Base-by-base conservation (phyloP, 2,797 vertebrate species). In the Alectoris magna region DNA sequence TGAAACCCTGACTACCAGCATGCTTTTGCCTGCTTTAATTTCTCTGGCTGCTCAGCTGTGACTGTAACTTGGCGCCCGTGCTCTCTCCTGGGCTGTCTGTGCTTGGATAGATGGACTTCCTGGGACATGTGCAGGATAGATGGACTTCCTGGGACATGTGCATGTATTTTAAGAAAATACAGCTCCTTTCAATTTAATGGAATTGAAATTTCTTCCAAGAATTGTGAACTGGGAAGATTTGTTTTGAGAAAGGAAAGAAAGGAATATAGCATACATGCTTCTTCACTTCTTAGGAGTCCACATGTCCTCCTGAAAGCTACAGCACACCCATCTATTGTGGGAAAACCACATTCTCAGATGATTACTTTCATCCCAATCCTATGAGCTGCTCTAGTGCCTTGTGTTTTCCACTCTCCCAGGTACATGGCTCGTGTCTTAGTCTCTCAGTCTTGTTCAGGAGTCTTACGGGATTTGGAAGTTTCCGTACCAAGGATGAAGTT, bases 91-190 rank as follows among this genome's bases (percentile, higher is more conserved):
- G 56, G 17, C 44, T 85, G 11, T 51, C 49, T 51, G 14, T 49
- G 16, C 48, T 70, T 3, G 2, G 48, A 36, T 17, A 48, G 56
- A 12, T 31, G 31, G 38, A 70, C 10, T 48, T 86, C 1, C 0
- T 0, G 1, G 44, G 44, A 63, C 16, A 18, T 0, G 0, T 18
- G 27, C 1, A 3, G 31, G 48, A 36, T 17, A 48, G 56, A 12
- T 31, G 31, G 38, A 70, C 10, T 48, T 86, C 1, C 0, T 0
- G 1, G 44, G 44, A 63, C 16, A 18, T 0, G 0, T 18, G 27
- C 1, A 3, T 27, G n/a, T n/a, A n/a, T n/a, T 84, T 67, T 87
- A 67, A 53, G 29, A 68, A 86, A 92, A 56, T 29, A 64, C 17
- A 68, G 26, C 14, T 91, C 31, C 36, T 15, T 63, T 73, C 21